Evolutionary conservation across 2,888 invertebrate genomes (phyloP).

Genomic region (Lithophane ornitopus): DNA sequence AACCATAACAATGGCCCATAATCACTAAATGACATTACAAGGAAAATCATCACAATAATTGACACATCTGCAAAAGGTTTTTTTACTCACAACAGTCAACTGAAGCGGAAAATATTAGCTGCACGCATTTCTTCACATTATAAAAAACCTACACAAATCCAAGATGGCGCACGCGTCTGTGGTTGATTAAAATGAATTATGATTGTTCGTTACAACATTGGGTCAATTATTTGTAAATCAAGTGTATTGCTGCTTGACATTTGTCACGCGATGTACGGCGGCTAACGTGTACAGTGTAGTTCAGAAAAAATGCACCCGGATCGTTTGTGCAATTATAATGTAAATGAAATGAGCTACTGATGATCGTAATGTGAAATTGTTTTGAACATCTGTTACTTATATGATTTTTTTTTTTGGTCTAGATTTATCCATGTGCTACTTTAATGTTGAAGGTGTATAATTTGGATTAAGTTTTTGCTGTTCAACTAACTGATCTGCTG

Average conservation of each 20-base stretch:
- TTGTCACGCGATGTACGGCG: constrained; percentile 75
- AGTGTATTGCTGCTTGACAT: constrained; percentile 74
- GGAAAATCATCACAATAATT: constrained; percentile 76
- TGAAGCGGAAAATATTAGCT: constrained; percentile 84
- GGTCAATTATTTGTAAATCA: constrained; percentile 88
- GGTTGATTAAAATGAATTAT: constrained; percentile 83
- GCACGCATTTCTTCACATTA: constrained; percentile 81
- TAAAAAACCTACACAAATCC: constrained; percentile 57
- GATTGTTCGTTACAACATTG: constrained; percentile 80
- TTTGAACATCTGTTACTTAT: constrained; percentile 54
- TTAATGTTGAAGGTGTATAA: constrained; percentile 30
- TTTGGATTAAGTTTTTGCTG: constrained; percentile 29
- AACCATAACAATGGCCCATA: constrained; percentile 70
- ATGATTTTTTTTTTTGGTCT: constrained; percentile 27
- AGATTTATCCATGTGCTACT: constrained; percentile 27
- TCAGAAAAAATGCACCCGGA: constrained; percentile 61
- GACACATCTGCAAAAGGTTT: constrained; percentile 74
- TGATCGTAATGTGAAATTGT: constrained; percentile 52
- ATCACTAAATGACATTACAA: constrained; percentile 68
- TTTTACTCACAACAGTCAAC: constrained; percentile 72
- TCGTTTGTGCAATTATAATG: constrained; percentile 62
- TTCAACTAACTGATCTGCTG: constrained; percentile 23
- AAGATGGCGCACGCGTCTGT: constrained; percentile 75
- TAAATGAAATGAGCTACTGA: constrained; percentile 66
- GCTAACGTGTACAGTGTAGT: constrained; percentile 52